Percentiles rank a stretch among this genome's conserved stretches.
Conservation (phyloP, 2,797 vertebrate genomes). For the Lycodopsis pacificus region DNA sequence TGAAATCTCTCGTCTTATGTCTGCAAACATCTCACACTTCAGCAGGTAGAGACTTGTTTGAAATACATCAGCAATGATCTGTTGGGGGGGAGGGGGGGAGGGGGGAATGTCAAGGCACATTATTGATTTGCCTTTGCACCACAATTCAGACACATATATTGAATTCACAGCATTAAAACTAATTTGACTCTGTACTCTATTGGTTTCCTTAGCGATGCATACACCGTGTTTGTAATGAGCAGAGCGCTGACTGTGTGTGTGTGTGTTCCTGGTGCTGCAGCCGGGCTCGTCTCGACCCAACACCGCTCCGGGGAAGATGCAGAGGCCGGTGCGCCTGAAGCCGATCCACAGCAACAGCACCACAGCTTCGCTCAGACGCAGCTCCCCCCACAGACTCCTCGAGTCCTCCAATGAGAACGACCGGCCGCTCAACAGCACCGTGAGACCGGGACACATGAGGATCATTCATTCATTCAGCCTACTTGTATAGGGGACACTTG, state of each 20-base stretch:
- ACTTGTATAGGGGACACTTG: background rate
- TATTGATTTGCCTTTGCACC: background rate
- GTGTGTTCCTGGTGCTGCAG: conserved; percentile 66
- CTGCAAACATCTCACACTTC: conserved; percentile 28
- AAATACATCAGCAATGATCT: conserved; percentile 4
- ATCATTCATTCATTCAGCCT: conserved; percentile 3
- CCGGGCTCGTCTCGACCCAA: conserved; percentile 86
- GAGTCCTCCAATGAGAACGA: conserved; percentile 69
- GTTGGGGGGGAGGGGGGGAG: background rate
- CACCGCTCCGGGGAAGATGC: conserved; percentile 89
- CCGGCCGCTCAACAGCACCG: conserved; percentile 74
- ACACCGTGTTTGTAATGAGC: background rate
- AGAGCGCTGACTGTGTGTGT: conserved; percentile 20
- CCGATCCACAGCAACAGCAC: conserved; percentile 81
- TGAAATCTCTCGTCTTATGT: conserved; percentile 22
- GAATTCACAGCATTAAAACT: background rate
- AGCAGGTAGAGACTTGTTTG: conserved; percentile 43
- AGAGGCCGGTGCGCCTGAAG: conserved; percentile 85
- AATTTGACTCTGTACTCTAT: background rate
- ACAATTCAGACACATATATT: background rate
- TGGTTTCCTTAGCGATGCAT: background rate
- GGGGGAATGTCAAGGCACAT: background rate
- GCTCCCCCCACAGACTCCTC: conserved; percentile 69
- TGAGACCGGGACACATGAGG: conserved; percentile 69
- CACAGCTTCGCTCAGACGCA: conserved; percentile 72